Conservation (phyloP, 92 coral and sea anemone species). For the Anthopleura xanthogrammica region DNA sequence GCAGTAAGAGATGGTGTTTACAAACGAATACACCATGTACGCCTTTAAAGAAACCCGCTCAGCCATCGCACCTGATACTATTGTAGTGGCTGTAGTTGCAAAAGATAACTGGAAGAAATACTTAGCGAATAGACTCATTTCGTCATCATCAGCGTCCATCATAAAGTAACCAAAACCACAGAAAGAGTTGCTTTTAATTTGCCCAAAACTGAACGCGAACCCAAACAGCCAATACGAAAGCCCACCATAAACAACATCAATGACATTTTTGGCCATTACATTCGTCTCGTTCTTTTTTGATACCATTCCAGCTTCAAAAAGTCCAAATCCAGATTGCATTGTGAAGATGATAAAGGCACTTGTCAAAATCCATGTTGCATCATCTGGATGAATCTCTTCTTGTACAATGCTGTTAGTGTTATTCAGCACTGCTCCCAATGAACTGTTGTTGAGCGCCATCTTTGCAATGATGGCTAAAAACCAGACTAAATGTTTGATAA, state of each 20-base stretch:
- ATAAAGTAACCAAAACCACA: slow-evolving; percentile 53
- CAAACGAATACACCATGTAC: slow-evolving; percentile 48
- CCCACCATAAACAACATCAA: slow-evolving; percentile 64
- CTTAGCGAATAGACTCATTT: slow-evolving; percentile 30
- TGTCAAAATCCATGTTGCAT: slow-evolving; percentile 60
- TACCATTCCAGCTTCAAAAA: slow-evolving; percentile 53
- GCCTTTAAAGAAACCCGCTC: slow-evolving; percentile 52
- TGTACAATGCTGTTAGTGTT: background rate
- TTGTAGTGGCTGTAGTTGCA: slow-evolving; percentile 71
- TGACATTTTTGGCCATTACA: slow-evolving; percentile 61
- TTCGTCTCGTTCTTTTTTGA: slow-evolving; percentile 48
- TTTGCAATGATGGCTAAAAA: no score
- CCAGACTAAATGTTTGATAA: no score
- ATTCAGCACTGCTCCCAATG: background rate
- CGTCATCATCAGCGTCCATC: slow-evolving; percentile 36
- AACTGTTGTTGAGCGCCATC: background rate
- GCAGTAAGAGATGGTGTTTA: slow-evolving; percentile 52
- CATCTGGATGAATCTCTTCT: slow-evolving; percentile 18
- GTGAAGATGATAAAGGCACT: slow-evolving; percentile 54
- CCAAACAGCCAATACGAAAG: slow-evolving; percentile 60
- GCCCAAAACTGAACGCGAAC: slow-evolving; percentile 60
- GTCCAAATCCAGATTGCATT: slow-evolving; percentile 65
- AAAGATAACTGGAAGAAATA: slow-evolving; percentile 66
- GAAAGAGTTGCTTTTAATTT: slow-evolving; percentile 3
- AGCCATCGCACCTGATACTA: slow-evolving; percentile 74